These are phyloP conservation scores for Zaprionus lineosus DNA, from an alignment of 2,888 invertebrate genomes.

Conservation along the genomic window DNA sequence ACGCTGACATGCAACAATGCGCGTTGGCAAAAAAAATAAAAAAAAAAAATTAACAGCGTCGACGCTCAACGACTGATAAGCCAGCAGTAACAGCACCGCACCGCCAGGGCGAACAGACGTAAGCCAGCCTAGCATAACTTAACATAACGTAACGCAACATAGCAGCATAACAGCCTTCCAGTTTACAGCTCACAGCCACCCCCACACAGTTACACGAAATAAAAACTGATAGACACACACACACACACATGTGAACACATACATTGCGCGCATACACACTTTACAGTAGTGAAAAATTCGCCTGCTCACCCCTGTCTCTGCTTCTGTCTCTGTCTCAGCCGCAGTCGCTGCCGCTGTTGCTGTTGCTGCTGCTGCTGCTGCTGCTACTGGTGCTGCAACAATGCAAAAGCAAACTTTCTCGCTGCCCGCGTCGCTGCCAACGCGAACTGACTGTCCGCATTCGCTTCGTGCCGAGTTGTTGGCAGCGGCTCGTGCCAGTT, in stretches of 20 bases:
- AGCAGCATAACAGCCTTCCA: constrained; percentile 24
- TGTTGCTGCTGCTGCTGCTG: constrained; percentile 26
- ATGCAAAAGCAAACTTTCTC: constrained; percentile 72
- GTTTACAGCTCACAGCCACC: constrained; percentile 47
- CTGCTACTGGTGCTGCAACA: constrained; percentile 62
- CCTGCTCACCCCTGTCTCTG: constrained; percentile 38
- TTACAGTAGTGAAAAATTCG: constrained; percentile 57
- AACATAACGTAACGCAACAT: constrained; percentile 27
- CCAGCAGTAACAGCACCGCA: constrained; percentile 4
- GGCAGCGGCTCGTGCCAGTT: constrained; percentile 81
- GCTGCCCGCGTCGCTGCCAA: constrained; percentile 55
- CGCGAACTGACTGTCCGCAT: constrained; percentile 45
- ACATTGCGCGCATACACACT: constrained; percentile 17
- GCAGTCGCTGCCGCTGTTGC: too few species aligned
- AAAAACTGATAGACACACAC: constrained; percentile 10
- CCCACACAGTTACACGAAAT: constrained; percentile 26
- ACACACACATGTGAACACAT: constrained; percentile 21
- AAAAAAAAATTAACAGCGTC: constrained; percentile 14
- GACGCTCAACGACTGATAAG: constrained; percentile 47
- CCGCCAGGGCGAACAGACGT: constrained; percentile 36
- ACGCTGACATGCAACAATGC: constrained; percentile 54
- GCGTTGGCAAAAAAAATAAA: constrained; percentile 24
- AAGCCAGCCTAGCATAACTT: constrained; percentile 16
- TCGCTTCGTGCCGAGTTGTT: constrained; percentile 68
- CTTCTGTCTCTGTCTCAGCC: constrained; percentile 14